Base-by-base conservation (phyloP, 1,140 invertebrate genomes). In the Heliconius himera region DNA sequence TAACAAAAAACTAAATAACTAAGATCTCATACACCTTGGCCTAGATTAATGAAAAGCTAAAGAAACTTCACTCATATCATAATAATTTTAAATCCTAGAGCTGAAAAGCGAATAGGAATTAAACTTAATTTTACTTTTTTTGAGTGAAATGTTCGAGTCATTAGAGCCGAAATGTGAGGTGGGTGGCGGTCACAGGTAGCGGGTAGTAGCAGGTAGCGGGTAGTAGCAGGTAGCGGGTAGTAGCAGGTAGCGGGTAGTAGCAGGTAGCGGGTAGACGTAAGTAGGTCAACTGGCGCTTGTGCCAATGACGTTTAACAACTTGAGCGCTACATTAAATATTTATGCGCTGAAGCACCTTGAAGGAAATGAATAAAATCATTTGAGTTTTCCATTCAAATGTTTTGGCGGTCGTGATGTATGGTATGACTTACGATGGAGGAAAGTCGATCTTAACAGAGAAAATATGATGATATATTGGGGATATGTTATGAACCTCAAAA, bases 251-350 rank as follows among this genome's bases (percentile, higher is more conserved):
- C 20, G 18, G 66, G 66, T 33, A 20, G 66, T 33, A 20, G 66
- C 11, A 20, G 66, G 66, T 36, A 36, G 33, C 26, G 3, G 33
- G 70, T 38, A 54, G 70, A 26, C 38, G 76, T 54, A 77, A 77
- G 66, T 77, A 77, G 76, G 76, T 77, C 76, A 71, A 36, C 66
- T 3, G 70, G 76, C 76, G 70, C 70, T 77, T 36, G 70, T 77
- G 76, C 76, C 60, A 54, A 77, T 72, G 76, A 77, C 76, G 76
- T 71, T 77, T 77, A 72, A 76, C 33, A 76, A 77, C 66, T 72
- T 71, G 46, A 72, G 70, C 76, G 76, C 76, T 71, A 71, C 76
- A 54, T 77, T 72, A 54, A 38, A 77, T 77, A 36, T 72, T 71
- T 77, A 77, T 54, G 26, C 66, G 60, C 60, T 66, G 60, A 66